Conservation (phyloP, 2,888 invertebrate genomes). For the Caenorhabditis becei region DNA sequence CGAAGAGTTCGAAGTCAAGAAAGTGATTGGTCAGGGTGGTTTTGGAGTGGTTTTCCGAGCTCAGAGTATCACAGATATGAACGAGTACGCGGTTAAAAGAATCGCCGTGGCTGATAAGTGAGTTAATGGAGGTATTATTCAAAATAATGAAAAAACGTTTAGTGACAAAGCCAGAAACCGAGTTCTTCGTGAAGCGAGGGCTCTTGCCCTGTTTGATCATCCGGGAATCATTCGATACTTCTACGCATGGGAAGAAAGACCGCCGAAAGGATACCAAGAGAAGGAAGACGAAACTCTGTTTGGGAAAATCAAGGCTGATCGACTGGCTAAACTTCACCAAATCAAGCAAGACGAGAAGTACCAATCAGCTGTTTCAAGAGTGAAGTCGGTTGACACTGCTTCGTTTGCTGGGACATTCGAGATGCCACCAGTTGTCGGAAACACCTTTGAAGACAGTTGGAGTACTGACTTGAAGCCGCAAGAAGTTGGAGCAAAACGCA, state of each 20-base stretch:
- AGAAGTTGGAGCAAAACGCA: constrained; percentile 28
- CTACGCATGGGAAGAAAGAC: constrained; percentile 91
- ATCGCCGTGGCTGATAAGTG: constrained; percentile 88
- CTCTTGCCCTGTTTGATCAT: constrained; percentile 94
- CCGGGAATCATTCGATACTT: constrained; percentile 95
- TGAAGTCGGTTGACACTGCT: constrained; percentile 35
- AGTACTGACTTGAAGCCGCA: constrained; percentile 17
- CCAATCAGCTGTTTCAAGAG: not conserved
- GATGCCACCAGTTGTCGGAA: constrained; percentile 54
- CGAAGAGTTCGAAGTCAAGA: constrained; percentile 81
- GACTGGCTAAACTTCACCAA: constrained; percentile 42
- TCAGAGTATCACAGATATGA: constrained; percentile 93
- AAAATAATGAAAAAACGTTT: constrained; percentile 62
- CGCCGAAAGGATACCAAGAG: constrained; percentile 89
- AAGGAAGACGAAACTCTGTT: constrained; percentile 61
- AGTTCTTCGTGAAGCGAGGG: constrained; percentile 95
- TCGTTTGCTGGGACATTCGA: constrained; percentile 45
- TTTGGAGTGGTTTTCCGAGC: constrained; percentile 98
- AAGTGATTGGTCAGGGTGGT: constrained; percentile 86
- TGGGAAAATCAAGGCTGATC: constrained; percentile 45
- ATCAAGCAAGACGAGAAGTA: constrained; percentile 28
- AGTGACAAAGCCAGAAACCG: constrained; percentile 90
- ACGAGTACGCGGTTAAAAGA: constrained; percentile 94
- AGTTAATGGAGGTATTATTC: constrained; percentile 10
- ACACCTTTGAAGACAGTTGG: constrained; percentile 46